phyloP scores from a whole-genome alignment of 2,888 invertebrate genomes.

The Anthophora plumipes region DNA sequence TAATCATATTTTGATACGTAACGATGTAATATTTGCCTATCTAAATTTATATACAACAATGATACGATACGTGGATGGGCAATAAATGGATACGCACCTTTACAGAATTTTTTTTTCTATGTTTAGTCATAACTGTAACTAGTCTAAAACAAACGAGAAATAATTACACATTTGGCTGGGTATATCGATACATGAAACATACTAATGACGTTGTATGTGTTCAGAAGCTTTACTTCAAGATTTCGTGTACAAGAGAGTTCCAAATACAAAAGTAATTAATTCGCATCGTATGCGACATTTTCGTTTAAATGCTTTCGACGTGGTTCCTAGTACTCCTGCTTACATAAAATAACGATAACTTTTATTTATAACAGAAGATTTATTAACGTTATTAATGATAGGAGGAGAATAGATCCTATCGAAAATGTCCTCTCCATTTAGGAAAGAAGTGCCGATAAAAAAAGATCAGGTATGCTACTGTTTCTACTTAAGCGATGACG shows the following conservation, averaged over 20 bases:
- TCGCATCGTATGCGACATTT: neutral
- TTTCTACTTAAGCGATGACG: neutral
- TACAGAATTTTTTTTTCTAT: neutral
- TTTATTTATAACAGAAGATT: constrained; percentile 33
- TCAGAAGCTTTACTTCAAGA: constrained; percentile 27
- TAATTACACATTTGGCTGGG: neutral
- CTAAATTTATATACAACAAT: too few species aligned
- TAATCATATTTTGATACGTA: too few species aligned
- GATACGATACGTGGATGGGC: too few species aligned
- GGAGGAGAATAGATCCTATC: constrained; percentile 15
- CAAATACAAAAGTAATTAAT: constrained; percentile 25
- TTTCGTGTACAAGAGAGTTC: constrained; percentile 14
- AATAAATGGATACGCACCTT: too few species aligned
- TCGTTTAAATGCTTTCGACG: constrained; percentile 5
- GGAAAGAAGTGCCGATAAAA: neutral
- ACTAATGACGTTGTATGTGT: neutral
- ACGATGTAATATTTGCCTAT: too few species aligned
- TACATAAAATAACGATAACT: constrained; percentile 8
- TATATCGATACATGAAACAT: neutral
- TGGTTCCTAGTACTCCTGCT: constrained; percentile 1
- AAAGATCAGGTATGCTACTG: constrained; percentile 2
- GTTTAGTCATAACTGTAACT: too few species aligned
- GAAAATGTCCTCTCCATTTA: neutral
- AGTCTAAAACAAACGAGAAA: neutral
- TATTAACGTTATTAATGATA: constrained; percentile 43